A percentile compares a stretch with the other conserved stretches of the same genome.
phyloP scores from a whole-genome alignment of 1,140 invertebrate genomes.

The Contarinia nasturtii region DNA sequence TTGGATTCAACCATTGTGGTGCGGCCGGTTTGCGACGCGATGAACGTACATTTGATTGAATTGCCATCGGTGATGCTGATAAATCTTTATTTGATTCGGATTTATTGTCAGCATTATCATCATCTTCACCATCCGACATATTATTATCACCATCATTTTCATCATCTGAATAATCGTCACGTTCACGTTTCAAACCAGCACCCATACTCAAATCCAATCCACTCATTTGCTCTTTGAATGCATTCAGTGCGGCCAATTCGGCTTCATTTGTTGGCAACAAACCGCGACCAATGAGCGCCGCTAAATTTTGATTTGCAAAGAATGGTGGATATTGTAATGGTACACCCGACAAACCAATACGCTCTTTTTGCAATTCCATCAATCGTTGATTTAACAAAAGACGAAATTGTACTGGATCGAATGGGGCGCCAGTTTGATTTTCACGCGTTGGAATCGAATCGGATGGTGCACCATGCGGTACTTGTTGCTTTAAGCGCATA shows the following conservation, averaged over 20 bases:
- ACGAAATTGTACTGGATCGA: conserved; percentile 81
- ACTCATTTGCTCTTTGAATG: conserved; percentile 52
- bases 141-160: conserved; percentile 57
- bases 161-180: conserved; percentile 47
- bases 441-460: conserved; percentile 48
- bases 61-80: conserved; percentile 15
- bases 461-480: conserved; percentile 48
- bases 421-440: conserved; percentile 41
- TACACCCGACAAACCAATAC: conserved; percentile 49
- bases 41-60: conserved; percentile 12
- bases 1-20: conserved; percentile 92
- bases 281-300: conserved; percentile 44
- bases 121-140: conserved; percentile 54
- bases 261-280: conserved; percentile 26
- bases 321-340: conserved; percentile 50
- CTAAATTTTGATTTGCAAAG: conserved; percentile 49
- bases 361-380: conserved; percentile 65
- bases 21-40: conserved; percentile 74
- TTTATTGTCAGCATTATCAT: conserved; percentile 31
- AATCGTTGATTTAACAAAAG: conserved; percentile 71
- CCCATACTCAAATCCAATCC: conserved; percentile 66
- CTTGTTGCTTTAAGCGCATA: conserved; percentile 88
- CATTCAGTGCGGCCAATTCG: conserved; percentile 29
- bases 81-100: conserved; percentile 35
- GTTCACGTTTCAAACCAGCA: conserved; percentile 46